Base-by-base conservation (phyloP, 2,113 vertebrate genomes). In the Rissa tridactyla region DNA sequence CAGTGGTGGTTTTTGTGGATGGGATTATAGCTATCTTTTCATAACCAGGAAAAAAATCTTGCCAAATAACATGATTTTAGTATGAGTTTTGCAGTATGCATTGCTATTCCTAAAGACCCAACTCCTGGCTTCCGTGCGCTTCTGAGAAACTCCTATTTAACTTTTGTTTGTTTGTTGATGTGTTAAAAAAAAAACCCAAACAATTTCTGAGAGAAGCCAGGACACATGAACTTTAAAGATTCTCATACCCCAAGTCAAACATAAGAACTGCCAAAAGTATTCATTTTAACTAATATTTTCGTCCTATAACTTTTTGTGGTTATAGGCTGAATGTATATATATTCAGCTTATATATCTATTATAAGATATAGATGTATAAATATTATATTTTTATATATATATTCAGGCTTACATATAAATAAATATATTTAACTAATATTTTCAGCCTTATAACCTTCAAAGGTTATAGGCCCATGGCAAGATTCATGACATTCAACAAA, bases 1-100 rank as follows among this genome's bases (percentile, higher is more conserved):
- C 82, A 77, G 51, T 22, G 8, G 60, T 92, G 95, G 66, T 36
- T 96, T 95, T 54, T 93, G 91, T 86, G 64, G 95, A 80, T 66
- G 34, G 54, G 78, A 92, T 96, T 94, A 80, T 62, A 73, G 60
- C 30, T 96, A 80, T 89, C 82, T 95, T 94, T 91, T 91, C 73
- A 58, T 77, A 77, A 77, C 61, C 64, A 52, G 65, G 55, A 80
- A 87, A 89, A 75, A 23, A 52, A 40, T 47, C 54, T 66, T 87
- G 81, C 78, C 95, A 97, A 95, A 94, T 65, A 69, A 51, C 19
- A 84, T 82, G 47, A 82, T 91, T 87, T 77, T 80, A 91, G 51
- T n/a, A 40, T 80, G 57, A 85, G 22, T 72, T 86, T 91, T 92
- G 32, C 73, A 87, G 66, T 58, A 77, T 47, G 15, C 9, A 20